Evolutionary conservation across 1,140 invertebrate genomes (phyloP).

Genomic region (Campodea augens): DNA sequence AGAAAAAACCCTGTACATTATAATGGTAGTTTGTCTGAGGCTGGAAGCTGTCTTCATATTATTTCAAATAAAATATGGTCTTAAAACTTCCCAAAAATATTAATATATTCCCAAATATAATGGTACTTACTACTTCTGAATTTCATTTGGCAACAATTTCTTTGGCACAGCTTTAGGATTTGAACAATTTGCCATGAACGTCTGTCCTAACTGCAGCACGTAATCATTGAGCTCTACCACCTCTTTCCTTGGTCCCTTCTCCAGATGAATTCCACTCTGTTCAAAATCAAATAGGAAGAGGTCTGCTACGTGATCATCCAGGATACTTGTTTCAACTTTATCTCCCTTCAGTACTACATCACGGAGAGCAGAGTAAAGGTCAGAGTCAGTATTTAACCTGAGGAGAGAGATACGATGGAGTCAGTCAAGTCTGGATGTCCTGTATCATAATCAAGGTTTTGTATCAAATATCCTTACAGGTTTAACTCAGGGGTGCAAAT

Average conservation of each 20-base stretch:
- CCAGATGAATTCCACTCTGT: conserved; percentile 84
- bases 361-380: conserved; percentile 56
- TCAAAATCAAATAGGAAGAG: conserved; percentile 93
- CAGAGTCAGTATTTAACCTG: conserved; percentile 77
- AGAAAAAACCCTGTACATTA: too few relatives aligned
- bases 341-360: conserved; percentile 51
- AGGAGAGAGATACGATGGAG: too few relatives aligned
- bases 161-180: conserved; percentile 41
- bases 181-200: conserved; percentile 59
- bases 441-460: too few relatives aligned
- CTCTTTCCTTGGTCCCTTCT: conserved; percentile 45
- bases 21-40: too few relatives aligned
- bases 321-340: conserved; percentile 37
- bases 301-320: conserved; percentile 67
- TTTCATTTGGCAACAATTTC: conserved; percentile 41
- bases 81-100: too few relatives aligned
- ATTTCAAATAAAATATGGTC: too few relatives aligned
- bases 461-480: too few relatives aligned
- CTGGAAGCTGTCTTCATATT: too few relatives aligned
- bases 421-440: too few relatives aligned
- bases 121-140: conserved; percentile 49
- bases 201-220: conserved; percentile 61
- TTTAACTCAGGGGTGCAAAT: too few relatives aligned
- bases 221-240: conserved; percentile 72
- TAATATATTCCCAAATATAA: too few relatives aligned